Conservation (phyloP, 2,797 vertebrate genomes). For the Argentina silus region DNA sequence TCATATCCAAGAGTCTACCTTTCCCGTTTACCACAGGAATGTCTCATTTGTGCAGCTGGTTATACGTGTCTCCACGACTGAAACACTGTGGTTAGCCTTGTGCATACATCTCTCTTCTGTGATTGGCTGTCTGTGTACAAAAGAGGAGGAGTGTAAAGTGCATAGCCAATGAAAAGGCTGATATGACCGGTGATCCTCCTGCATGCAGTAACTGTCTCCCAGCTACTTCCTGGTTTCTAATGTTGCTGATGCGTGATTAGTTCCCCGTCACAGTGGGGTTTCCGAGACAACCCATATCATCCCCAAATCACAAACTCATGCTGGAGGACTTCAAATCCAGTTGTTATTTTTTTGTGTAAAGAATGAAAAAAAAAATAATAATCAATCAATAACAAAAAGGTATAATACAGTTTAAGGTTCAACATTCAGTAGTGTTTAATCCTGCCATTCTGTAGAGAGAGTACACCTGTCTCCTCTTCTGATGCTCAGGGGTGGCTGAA, state of each 20-base stretch:
- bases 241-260: conserved; percentile 50
- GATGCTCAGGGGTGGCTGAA: conserved; percentile 32
- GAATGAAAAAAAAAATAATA: conserved; percentile 50
- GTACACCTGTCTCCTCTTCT: conserved; percentile 1
- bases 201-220: conserved; percentile 73
- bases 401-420: conserved; percentile 51
- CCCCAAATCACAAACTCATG: conserved; percentile 41
- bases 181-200: conserved; percentile 62
- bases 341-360: conserved; percentile 37
- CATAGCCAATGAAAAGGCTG: conserved; percentile 76
- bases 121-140: conserved; percentile 31
- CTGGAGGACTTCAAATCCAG: conserved; percentile 50
- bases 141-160: conserved; percentile 80
- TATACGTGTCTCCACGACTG: conserved; percentile 68
- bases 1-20: too few species aligned
- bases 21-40: conserved; percentile 61
- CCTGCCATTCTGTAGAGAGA: conserved; percentile 25
- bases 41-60: conserved; percentile 78
- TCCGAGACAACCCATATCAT: conserved; percentile 13
- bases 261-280: conserved; percentile 7
- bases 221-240: conserved; percentile 56
- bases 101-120: conserved; percentile 71
- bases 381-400: conserved; percentile 49
- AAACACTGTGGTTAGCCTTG: conserved; percentile 75
- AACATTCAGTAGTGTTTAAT: conserved; percentile 42